These are phyloP conservation scores for Abscondita cerata DNA, from an alignment of 2,888 invertebrate genomes.

Conservation along the genomic window DNA sequence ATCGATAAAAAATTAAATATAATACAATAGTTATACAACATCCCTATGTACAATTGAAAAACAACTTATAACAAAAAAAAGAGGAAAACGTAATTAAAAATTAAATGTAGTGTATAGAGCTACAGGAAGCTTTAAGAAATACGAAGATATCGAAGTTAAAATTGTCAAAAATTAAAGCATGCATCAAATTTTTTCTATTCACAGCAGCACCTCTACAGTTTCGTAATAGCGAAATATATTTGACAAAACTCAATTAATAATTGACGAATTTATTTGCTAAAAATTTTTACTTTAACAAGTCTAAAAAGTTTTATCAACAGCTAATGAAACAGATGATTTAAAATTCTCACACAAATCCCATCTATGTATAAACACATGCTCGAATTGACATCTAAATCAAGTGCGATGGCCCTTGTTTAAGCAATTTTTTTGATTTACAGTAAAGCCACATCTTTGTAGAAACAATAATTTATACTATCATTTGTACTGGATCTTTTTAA, in stretches of 20 bases:
- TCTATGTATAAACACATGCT: constrained; percentile 10
- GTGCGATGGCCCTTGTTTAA: no score
- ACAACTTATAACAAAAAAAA: constrained; percentile 17
- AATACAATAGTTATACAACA: constrained; percentile 15
- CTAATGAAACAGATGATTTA: constrained; percentile 8
- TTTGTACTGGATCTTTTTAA: constrained; percentile 1
- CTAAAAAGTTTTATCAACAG: constrained; percentile 9
- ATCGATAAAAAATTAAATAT: constrained; percentile 10
- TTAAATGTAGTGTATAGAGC: constrained; percentile 25
- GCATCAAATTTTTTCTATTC: constrained; percentile 7
- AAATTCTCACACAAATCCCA: constrained; percentile 3
- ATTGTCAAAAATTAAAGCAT: constrained; percentile 9
- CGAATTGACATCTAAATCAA: constrained; percentile 23
- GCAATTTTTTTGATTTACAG: no score
- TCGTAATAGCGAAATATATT: constrained; percentile 1
- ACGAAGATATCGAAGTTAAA: constrained; percentile 16
- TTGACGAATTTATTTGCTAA: constrained; percentile 13
- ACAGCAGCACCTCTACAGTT: constrained; percentile 13
- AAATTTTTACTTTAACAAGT: constrained; percentile 16
- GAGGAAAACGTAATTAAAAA: background rate
- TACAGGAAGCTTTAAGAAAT: constrained; percentile 21
- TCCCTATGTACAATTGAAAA: constrained; percentile 24
- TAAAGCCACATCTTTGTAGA: no score
- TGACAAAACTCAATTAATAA: constrained; percentile 4
- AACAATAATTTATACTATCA: background rate